These are phyloP conservation scores for Hipparchia sbordonii DNA, from an alignment of 2,888 invertebrate species.

Conservation along the genomic window DNA sequence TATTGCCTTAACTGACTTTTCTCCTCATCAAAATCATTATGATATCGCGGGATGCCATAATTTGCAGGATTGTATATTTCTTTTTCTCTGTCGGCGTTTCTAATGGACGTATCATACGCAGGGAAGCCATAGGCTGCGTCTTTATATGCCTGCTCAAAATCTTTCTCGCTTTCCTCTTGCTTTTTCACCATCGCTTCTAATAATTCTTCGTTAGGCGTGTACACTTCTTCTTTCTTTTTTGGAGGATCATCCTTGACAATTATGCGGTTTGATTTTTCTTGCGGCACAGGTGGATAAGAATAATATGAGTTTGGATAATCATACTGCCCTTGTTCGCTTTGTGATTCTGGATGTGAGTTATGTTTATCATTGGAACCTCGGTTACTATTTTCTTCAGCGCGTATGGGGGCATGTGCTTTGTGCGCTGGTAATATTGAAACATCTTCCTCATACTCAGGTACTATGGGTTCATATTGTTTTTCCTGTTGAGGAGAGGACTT, in stretches of 20 bases:
- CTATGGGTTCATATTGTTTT: constrained; percentile 50
- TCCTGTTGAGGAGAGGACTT: constrained; percentile 40
- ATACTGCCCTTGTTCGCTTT: constrained; percentile 43
- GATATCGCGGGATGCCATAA: constrained; percentile 58
- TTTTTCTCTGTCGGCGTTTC: constrained; percentile 65
- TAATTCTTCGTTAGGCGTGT: constrained; percentile 59
- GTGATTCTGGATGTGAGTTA: constrained; percentile 37
- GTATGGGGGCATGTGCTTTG: constrained; percentile 55
- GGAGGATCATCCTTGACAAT: constrained; percentile 66
- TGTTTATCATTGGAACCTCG: constrained; percentile 41
- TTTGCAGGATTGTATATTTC: constrained; percentile 65
- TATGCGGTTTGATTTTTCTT: constrained; percentile 67
- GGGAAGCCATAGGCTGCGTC: constrained; percentile 73
- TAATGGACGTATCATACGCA: constrained; percentile 56
- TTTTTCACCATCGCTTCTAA: constrained; percentile 58
- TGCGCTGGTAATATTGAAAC: constrained; percentile 53
- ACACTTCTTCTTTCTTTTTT: constrained; percentile 60
- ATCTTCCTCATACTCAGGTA: constrained; percentile 63
- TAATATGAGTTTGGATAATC: constrained; percentile 41
- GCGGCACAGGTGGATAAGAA: constrained; percentile 50
- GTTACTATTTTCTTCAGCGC: constrained; percentile 62
- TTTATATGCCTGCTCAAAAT: constrained; percentile 75
- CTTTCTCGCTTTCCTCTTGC: constrained; percentile 73
- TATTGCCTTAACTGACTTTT: constrained; percentile 67
- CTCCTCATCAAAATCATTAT: constrained; percentile 56